Conservation (phyloP, 2,113 vertebrate genomes). For the Danio rerio region GRCz12tu NC_133198.1:11703001-11703500, state of each 20-base stretch:
- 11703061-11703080: constrained; percentile 28
- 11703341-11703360: not conserved
- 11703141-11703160: constrained; percentile 30
- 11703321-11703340: constrained; percentile 36
- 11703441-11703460: not conserved
- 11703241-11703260: constrained; percentile 4
- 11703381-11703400: not conserved
- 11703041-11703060: constrained; percentile 1
- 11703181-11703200: constrained; percentile 39
- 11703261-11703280: constrained; percentile 24
- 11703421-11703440: not conserved
- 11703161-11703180: constrained; percentile 33
- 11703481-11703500: not conserved
- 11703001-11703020: not conserved
- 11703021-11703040: not conserved
- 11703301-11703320: constrained; percentile 10
- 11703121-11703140: constrained; percentile 5
- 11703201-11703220: constrained; percentile 47
- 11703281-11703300: constrained; percentile 32
- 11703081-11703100: not conserved
- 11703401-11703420: not conserved
- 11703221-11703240: constrained; percentile 28
- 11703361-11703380: not conserved
- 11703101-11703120: constrained; percentile 48
- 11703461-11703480: not conserved